Evolutionary conservation across 2,888 invertebrate species (phyloP).

Genomic region (Tenthredo distinguenda): DNA sequence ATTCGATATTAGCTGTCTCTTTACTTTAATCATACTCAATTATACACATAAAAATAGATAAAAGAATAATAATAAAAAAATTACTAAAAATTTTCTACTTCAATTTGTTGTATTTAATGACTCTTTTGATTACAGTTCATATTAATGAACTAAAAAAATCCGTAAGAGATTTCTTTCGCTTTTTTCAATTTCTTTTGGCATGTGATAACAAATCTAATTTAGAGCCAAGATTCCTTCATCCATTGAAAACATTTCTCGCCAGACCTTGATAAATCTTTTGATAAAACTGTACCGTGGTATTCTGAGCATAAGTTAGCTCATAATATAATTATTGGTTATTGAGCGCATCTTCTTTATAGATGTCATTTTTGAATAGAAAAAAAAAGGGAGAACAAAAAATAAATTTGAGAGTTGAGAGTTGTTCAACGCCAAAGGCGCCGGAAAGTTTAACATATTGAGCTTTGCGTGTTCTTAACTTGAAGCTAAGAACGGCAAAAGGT

Average conservation of each 20-base stretch:
- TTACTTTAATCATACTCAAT: neutral
- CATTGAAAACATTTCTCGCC: neutral
- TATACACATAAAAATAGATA: neutral
- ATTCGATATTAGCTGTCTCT: neutral
- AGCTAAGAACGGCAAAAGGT: conserved; percentile 16
- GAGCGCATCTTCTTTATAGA: conserved; percentile 10
- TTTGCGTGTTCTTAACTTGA: conserved; percentile 14
- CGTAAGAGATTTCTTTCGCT: neutral
- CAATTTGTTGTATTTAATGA: neutral
- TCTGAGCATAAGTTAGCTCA: conserved; percentile 11
- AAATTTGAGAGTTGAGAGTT: neutral
- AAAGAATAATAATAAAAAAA: neutral
- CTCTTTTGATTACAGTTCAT: conserved; percentile 3
- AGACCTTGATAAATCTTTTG: neutral
- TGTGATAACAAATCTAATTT: neutral
- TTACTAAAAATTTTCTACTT: neutral
- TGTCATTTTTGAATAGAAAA: neutral
- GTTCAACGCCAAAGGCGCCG: neutral
- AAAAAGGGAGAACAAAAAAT: neutral
- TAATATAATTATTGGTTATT: conserved; percentile 26
- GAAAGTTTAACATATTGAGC: conserved; percentile 8
- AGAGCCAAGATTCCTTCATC: neutral
- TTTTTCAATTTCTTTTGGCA: neutral
- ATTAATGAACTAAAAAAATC: neutral
- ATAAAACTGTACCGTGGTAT: conserved; percentile 15